These are phyloP conservation scores for Lophotis ruficrista DNA, from an alignment of 2,113 vertebrate species.

Conservation along the genomic window DNA sequence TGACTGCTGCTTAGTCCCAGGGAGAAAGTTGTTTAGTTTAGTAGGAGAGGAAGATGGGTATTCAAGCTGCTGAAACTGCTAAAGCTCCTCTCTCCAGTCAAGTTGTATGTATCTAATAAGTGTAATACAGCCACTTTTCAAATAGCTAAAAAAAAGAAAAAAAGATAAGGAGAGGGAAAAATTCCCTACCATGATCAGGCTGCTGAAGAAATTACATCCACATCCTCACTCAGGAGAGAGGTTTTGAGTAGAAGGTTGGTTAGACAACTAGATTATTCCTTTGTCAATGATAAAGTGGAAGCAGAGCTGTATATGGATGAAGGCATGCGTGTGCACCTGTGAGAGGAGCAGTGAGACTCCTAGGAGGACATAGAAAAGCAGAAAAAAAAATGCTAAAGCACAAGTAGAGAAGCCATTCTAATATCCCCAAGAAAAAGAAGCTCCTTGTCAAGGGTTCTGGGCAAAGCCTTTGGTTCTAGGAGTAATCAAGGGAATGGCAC, in stretches of 20 bases:
- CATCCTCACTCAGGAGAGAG: not conserved
- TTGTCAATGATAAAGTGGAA: not conserved
- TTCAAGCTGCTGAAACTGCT: not conserved
- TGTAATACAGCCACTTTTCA: not conserved
- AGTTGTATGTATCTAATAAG: not conserved
- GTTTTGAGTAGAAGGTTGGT: not conserved
- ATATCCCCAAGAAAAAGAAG: not conserved
- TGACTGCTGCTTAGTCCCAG: not conserved
- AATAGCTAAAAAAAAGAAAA: not conserved
- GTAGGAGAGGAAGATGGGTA: not conserved
- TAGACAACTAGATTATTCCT: not conserved
- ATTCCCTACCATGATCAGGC: not conserved
- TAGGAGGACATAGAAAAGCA: not conserved
- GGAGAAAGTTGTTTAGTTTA: not conserved
- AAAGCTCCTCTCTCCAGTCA: not conserved
- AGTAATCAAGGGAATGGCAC: not conserved
- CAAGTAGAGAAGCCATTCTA: not conserved
- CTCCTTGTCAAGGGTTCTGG: not conserved
- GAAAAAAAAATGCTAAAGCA: not conserved
- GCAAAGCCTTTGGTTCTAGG: not conserved
- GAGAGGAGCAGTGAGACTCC: not conserved
- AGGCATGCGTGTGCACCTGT: rapidly evolving
- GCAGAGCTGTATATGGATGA: not conserved
- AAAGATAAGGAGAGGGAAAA: not conserved
- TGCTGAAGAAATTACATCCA: not conserved